Base-by-base conservation (phyloP, 2,113 vertebrate genomes). In the Nannospalax galili region DNA sequence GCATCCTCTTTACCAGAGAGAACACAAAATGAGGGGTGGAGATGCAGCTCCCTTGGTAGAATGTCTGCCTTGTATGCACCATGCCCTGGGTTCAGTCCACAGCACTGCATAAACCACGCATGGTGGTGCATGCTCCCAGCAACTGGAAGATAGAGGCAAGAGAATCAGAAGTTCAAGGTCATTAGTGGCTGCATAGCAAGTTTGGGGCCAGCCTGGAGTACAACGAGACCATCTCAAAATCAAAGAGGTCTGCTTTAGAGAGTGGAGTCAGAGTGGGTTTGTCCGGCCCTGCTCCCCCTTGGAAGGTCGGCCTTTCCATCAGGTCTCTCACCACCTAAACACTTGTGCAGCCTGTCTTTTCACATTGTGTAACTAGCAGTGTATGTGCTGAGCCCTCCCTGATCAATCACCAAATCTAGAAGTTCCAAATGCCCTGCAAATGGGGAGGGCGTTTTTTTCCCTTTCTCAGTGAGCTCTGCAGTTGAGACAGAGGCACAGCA, bases 231-330 rank as follows among this genome's bases (percentile, higher is more conserved):
- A n/a, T n/a, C n/a, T n/a, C n/a, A n/a, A n/a, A n/a, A n/a, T n/a
- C n/a, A n/a, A n/a, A n/a, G n/a, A n/a, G n/a, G n/a, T n/a, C n/a
- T n/a, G 60, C 60, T 62, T 16, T 56, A 58, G 62, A 1, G 32
- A 45, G 48, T 35, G 28, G 4, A 22, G 37, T 15, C 5, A 1
- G 32, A 45, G 48, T 35, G 28, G 4, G 28, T 45, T 15, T 7
- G 35, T 17, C 6, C 19, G 7, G 9, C 7, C 5, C 11, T 6
- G 3, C 2, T 24, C 0, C 37, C 45, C 74, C 26, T 35, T 2
- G 0, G 5, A 24, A 64, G 40, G 48, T 52, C 48, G 11, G 48
- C 30, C 32, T 4, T 1, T 16, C 20, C 62, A 0, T 40, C 73
- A 45, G 58, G 81, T 45, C 19, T 1, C 48, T 2, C 20, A 75